phyloP scores from a whole-genome alignment of 2,888 invertebrate genomes.

The Trichopoda pennipes region DNA sequence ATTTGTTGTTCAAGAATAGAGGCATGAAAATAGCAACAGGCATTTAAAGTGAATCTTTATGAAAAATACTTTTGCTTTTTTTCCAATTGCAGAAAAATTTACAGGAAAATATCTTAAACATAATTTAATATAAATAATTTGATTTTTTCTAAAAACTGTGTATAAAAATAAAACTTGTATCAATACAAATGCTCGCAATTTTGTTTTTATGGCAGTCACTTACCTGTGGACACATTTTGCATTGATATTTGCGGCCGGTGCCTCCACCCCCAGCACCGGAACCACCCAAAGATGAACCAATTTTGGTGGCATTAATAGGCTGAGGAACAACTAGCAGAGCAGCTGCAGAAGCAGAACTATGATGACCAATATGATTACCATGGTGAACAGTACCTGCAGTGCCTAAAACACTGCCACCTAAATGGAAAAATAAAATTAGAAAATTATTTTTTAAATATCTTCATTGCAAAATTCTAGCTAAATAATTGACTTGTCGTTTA shows the following conservation, averaged over 20 bases:
- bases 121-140: too few relatives aligned
- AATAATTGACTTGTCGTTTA: too few relatives aligned
- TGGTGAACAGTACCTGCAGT: constrained; percentile 73
- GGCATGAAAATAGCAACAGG: too few relatives aligned
- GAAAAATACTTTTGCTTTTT: too few relatives aligned
- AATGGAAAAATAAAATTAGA: not conserved
- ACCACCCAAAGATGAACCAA: constrained; percentile 81
- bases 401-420: constrained; percentile 65
- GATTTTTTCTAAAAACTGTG: not conserved
- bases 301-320: constrained; percentile 88
- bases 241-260: constrained; percentile 90
- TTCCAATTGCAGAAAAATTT: too few relatives aligned
- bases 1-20: too few relatives aligned
- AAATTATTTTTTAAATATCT: constrained; percentile 57
- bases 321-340: constrained; percentile 93
- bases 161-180: constrained; percentile 33
- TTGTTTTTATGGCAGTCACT: constrained; percentile 78
- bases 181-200: not conserved
- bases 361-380: constrained; percentile 81
- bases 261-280: constrained; percentile 61
- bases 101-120: too few relatives aligned
- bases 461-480: constrained; percentile 33
- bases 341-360: constrained; percentile 74
- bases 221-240: constrained; percentile 99
- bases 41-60: too few relatives aligned